These are phyloP conservation scores for Ophion ventricosus DNA, from an alignment of 2,888 invertebrate species.

Conservation along the genomic window DNA sequence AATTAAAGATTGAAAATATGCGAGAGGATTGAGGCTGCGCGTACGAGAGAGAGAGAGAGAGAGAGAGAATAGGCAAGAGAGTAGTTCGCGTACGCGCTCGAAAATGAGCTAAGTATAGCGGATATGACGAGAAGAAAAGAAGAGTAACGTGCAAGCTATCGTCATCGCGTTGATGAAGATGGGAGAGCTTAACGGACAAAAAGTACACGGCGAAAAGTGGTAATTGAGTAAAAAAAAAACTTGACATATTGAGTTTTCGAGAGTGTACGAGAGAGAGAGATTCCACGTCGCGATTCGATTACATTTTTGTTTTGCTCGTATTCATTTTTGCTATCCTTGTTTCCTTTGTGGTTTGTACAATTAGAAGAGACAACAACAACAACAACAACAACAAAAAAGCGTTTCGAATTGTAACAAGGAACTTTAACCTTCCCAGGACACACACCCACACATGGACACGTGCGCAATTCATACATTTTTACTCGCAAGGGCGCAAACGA, in stretches of 20 bases:
- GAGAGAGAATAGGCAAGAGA: slow-evolving; percentile 65
- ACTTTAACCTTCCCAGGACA: slow-evolving; percentile 70
- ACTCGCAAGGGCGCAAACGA: slow-evolving; percentile 54
- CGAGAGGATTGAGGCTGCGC: slow-evolving; percentile 54
- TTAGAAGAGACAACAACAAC: slow-evolving; percentile 40
- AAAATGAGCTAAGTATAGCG: slow-evolving; percentile 60
- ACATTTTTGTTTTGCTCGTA: slow-evolving; percentile 70
- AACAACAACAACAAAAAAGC: background rate
- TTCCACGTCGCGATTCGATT: slow-evolving; percentile 71
- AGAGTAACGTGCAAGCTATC: slow-evolving; percentile 61
- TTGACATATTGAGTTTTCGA: slow-evolving; percentile 41
- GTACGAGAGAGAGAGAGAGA: slow-evolving; percentile 62
- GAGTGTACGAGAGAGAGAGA: slow-evolving; percentile 20
- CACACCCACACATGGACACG: slow-evolving; percentile 52
- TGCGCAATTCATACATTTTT: slow-evolving; percentile 56
- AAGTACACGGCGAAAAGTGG: slow-evolving; percentile 31
- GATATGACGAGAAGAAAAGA: slow-evolving; percentile 63
- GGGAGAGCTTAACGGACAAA: slow-evolving; percentile 22
- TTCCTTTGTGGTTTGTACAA: slow-evolving; percentile 74
- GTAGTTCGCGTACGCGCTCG: slow-evolving; percentile 60
- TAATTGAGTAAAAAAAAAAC: slow-evolving; percentile 19
- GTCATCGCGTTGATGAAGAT: slow-evolving; percentile 49
- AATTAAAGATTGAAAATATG: slow-evolving; percentile 46
- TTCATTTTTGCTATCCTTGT: slow-evolving; percentile 74
- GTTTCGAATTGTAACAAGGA: slow-evolving; percentile 75